phyloP scores from a whole-genome alignment of 2,888 invertebrate genomes.

The Strigamia maritima region DNA sequence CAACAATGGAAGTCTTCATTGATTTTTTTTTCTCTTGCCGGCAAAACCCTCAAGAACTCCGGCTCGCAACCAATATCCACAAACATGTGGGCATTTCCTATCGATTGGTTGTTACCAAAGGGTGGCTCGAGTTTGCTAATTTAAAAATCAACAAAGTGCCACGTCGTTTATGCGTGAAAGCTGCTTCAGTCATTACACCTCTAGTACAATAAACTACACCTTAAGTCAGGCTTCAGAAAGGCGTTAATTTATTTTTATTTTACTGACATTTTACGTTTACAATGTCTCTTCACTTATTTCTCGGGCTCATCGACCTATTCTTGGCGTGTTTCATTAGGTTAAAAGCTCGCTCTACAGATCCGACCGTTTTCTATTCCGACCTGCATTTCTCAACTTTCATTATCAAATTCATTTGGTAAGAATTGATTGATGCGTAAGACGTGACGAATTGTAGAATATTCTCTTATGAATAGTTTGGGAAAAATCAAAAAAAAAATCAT shows the following conservation, averaged over 20 bases:
- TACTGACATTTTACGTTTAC: background rate
- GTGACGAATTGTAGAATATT: background rate
- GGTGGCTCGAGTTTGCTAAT: background rate
- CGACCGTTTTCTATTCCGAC: background rate
- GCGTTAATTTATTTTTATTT: background rate
- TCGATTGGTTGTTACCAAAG: background rate
- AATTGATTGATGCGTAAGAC: background rate
- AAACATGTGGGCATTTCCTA: slow-evolving; percentile 23
- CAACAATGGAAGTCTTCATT: background rate
- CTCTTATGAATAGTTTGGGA: no score
- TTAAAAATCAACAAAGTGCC: slow-evolving; percentile 7
- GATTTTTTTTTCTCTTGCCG: slow-evolving; percentile 7
- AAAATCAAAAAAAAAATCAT: background rate
- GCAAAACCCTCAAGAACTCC: background rate
- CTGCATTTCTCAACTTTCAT: background rate
- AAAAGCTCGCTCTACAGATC: background rate
- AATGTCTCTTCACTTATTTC: slow-evolving; percentile 23
- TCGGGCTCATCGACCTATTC: background rate
- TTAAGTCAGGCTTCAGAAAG: background rate
- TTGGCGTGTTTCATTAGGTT: slow-evolving; percentile 6
- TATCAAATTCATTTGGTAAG: slow-evolving; percentile 2
- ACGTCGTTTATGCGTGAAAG: background rate
- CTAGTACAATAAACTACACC: background rate
- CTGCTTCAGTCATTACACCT: background rate
- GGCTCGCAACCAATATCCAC: slow-evolving; percentile 4